Conservation (phyloP, 2,888 invertebrate species). For the Pediacus dermestoides region DNA sequence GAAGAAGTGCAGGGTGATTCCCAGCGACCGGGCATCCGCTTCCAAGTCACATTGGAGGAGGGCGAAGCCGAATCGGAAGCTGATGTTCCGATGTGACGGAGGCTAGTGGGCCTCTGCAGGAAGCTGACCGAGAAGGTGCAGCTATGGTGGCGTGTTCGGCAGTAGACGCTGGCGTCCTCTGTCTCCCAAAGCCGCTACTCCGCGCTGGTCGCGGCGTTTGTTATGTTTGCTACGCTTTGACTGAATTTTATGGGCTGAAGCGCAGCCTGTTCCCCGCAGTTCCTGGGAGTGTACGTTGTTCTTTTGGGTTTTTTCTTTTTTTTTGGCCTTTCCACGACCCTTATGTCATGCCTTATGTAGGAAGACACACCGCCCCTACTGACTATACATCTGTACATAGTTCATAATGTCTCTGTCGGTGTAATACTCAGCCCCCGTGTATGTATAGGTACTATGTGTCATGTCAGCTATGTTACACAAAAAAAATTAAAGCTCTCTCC, state of each 20-base stretch:
- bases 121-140: constrained; percentile 81
- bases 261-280: constrained; percentile 39
- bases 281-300: constrained; percentile 38
- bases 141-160: constrained; percentile 85
- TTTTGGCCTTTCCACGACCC: constrained; percentile 41
- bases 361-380: constrained; percentile 40
- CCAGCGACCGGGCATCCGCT: constrained; percentile 54
- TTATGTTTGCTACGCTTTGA: constrained; percentile 47
- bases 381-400: constrained; percentile 40
- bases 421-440: constrained; percentile 50
- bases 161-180: constrained; percentile 49
- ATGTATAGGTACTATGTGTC: constrained; percentile 50
- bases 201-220: constrained; percentile 49
- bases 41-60: constrained; percentile 80
- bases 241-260: constrained; percentile 43
- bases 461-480: constrained; percentile 52
- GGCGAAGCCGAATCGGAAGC: constrained; percentile 55
- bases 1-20: constrained; percentile 61
- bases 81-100: constrained; percentile 86
- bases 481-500: constrained; percentile 50
- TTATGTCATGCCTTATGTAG: constrained; percentile 48
- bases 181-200: constrained; percentile 32
- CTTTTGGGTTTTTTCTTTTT: constrained; percentile 14
- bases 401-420: constrained; percentile 44
- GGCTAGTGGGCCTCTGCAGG: constrained; percentile 85